Evolutionary conservation across 2,113 vertebrate species (phyloP), one percentile per base, ranked within the genome.

Genomic region (Phycodurus eques): DNA sequence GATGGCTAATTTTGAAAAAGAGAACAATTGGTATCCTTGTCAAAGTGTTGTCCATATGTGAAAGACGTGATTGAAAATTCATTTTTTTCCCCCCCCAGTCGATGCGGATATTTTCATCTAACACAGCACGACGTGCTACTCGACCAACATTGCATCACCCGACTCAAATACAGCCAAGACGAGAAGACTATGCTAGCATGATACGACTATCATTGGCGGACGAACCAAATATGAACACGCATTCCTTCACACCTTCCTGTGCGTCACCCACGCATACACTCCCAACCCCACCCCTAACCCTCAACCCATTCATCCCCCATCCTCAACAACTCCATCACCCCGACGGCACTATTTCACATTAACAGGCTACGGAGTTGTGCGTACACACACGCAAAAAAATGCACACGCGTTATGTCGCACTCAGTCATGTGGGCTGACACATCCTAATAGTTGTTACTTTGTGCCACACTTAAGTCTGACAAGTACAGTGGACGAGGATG

Each of bases 281-380:
- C 20, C 42, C 39, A 33, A 39, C 57, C 61, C 31, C 67, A 42
- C 65, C 17, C 8, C 68, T 54, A 54, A 54, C 20, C 33, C 31
- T 33, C 19, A 61, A 13, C 14, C 59, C 59, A 35, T 17, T 61
- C 15, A 35, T 61, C 33, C 43, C 62, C 70, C 22, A 62, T 14
- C 20, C 73, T 67, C 76, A 74, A 64, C 70, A 47, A 75, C 80
- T 81, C 57, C 80, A 79, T 81, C 74, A 67, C 70, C 86, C 59
- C 84, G 44, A 2, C 76, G 77, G 89, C 84, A 0, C 19, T 80
- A 76, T 87, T 89, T 79, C 83, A 84, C 88, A 90, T 90, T 87
- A 88, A 73, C 78, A 71, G 72, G 69, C 83, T 82, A 87, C 89
- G 63, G 8, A 70, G 65, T 75, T 71, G 71, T 76, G 72, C n/a